A percentile compares a stretch with the other conserved stretches of the same genome.
These are phyloP conservation scores for Acutogordius australiensis DNA, from an alignment of 2,888 invertebrate genomes.

Conservation along the genomic window DNA sequence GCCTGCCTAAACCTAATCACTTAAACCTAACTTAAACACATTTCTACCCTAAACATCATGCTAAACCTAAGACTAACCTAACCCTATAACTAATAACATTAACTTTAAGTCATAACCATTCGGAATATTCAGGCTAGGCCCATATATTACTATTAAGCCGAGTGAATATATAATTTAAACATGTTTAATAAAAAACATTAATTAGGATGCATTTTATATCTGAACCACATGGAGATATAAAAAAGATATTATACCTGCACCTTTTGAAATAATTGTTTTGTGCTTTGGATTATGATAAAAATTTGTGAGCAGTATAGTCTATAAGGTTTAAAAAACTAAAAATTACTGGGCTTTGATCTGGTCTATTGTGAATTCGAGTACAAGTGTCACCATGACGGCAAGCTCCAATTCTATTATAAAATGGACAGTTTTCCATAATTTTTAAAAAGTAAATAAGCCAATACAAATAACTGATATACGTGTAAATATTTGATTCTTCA, in stretches of 20 bases:
- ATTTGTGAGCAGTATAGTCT: constrained; percentile 71
- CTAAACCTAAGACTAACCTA: too few species aligned
- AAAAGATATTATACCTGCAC: not conserved
- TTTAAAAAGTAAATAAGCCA: too few species aligned
- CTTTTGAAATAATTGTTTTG: not conserved
- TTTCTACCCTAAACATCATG: too few species aligned
- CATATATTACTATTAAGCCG: too few species aligned
- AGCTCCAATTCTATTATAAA: constrained; percentile 98
- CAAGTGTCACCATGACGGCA: constrained; percentile 95
- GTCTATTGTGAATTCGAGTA: constrained; percentile 90
- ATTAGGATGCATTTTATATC: not conserved
- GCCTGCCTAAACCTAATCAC: too few species aligned
- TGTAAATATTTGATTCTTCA: too few species aligned
- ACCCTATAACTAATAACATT: too few species aligned
- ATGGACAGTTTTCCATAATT: constrained; percentile 55
- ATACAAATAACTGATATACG: too few species aligned
- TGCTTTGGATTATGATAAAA: constrained; percentile 77
- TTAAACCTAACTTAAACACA: too few species aligned
- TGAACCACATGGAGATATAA: not conserved
- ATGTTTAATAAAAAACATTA: not conserved
- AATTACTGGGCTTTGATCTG: constrained; percentile 60
- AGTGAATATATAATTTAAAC: too few species aligned
- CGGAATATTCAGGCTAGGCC: too few species aligned
- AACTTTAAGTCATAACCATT: too few species aligned
- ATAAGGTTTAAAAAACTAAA: not conserved